phyloP scores from a whole-genome alignment of 2,888 invertebrate genomes.

The Tetrapedia diversipes region DNA sequence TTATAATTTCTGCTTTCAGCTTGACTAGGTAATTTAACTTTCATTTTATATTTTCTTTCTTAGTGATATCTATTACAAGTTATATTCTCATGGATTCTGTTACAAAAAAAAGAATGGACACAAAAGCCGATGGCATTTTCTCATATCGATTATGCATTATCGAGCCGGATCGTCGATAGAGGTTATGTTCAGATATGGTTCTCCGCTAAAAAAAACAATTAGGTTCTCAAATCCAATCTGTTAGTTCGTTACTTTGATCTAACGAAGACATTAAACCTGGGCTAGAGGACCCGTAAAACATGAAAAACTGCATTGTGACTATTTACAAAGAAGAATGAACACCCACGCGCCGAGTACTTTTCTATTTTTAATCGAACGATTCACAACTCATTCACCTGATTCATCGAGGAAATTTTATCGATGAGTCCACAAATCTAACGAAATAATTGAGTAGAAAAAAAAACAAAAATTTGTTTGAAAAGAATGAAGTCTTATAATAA shows the following conservation, averaged over 20 bases:
- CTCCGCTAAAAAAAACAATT: slow-evolving; percentile 35
- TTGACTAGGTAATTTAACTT: too few species aligned
- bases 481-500: not conserved
- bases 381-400: slow-evolving; percentile 57
- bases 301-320: slow-evolving; percentile 47
- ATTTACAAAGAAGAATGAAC: slow-evolving; percentile 61
- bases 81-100: too few species aligned
- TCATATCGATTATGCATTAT: too few species aligned
- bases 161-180: not conserved
- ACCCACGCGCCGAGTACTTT: slow-evolving; percentile 44
- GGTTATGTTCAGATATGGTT: slow-evolving; percentile 22
- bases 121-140: too few species aligned
- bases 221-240: not conserved
- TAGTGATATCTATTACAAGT: too few species aligned
- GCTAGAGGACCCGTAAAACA: slow-evolving; percentile 39
- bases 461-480: not conserved
- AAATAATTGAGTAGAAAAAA: not conserved
- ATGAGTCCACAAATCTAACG: not conserved
- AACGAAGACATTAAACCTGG: slow-evolving; percentile 36
- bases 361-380: slow-evolving; percentile 60
- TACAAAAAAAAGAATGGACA: too few species aligned
- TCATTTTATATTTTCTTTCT: too few species aligned
- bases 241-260: slow-evolving; percentile 46
- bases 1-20: too few species aligned
- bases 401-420: slow-evolving; percentile 47